These are phyloP conservation scores for Calliopsis andreniformis DNA, from an alignment of 1,140 invertebrate species.

Conservation along the genomic window DNA sequence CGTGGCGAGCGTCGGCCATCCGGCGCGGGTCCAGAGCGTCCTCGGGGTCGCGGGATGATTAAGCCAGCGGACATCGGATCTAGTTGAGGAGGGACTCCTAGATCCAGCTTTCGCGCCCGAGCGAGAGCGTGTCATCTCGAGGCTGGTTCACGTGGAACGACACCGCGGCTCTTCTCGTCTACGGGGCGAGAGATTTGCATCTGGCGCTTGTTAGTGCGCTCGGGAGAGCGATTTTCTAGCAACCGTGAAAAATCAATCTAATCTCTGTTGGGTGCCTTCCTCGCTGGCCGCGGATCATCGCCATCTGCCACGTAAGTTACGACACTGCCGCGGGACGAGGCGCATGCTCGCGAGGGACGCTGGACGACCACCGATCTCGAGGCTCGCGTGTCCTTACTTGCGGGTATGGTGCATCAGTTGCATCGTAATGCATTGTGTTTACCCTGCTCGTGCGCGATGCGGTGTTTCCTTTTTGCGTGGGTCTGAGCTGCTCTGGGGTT, in stretches of 20 bases:
- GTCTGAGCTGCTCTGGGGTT: not conserved
- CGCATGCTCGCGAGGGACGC: conserved; percentile 45
- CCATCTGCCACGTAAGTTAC: conserved; percentile 71
- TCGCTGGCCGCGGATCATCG: conserved; percentile 59
- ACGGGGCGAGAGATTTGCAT: conserved; percentile 68
- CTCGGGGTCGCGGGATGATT: conserved; percentile 27
- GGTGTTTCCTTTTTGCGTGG: not conserved
- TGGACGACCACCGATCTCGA: conserved; percentile 53
- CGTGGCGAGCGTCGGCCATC: conserved; percentile 4
- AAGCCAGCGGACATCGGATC: conserved; percentile 38
- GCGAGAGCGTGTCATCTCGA: not conserved
- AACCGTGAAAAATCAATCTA: conserved; percentile 76
- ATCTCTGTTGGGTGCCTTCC: conserved; percentile 69
- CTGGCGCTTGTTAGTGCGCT: conserved; percentile 73
- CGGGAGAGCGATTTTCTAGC: conserved; percentile 67
- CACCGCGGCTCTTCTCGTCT: conserved; percentile 35
- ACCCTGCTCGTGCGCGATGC: conserved; percentile 13
- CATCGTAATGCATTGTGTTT: conserved; percentile 51
- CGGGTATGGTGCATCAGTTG: not conserved
- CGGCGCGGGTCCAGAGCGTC: conserved; percentile 4
- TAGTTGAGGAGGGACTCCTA: conserved; percentile 26
- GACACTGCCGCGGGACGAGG: conserved; percentile 53
- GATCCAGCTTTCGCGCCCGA: not conserved
- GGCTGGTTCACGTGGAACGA: not conserved
- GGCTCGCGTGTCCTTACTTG: conserved; percentile 25